Percentiles rank a stretch among this genome's conserved stretches.
These are phyloP conservation scores for Caligus rogercresseyi DNA, from an alignment of 1,140 invertebrate genomes.

Conservation along the genomic window DNA sequence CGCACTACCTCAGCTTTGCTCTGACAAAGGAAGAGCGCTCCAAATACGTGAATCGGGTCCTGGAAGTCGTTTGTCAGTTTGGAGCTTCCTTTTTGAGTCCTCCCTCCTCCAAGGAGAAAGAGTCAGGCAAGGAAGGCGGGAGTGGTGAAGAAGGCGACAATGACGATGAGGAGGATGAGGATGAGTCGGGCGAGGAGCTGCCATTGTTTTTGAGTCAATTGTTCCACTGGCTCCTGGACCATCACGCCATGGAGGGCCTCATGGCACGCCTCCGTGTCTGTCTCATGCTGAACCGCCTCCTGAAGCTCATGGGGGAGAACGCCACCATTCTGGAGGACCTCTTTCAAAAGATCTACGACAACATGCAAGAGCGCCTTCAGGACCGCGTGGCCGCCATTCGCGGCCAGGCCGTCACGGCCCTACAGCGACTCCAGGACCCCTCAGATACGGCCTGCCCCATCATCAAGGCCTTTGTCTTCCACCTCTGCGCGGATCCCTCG, in stretches of 20 bases:
- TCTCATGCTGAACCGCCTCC: conserved; percentile 49
- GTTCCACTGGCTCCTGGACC: conserved; percentile 26
- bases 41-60: not conserved
- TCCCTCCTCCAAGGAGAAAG: not conserved
- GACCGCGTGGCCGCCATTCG: conserved; percentile 53
- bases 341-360: conserved; percentile 47
- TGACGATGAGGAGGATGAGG: conserved; percentile 12
- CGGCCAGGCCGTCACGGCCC: conserved; percentile 54
- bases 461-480: conserved; percentile 54
- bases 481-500: conserved; percentile 53
- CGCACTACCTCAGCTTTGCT: not conserved
- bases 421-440: conserved; percentile 60
- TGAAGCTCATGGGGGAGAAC: conserved; percentile 51
- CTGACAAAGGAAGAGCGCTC: conserved; percentile 1
- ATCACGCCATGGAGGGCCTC: conserved; percentile 39
- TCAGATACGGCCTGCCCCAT: conserved; percentile 51
- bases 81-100: not conserved
- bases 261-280: conserved; percentile 51
- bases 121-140: not conserved
- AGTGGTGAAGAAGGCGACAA: not conserved
- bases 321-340: conserved; percentile 54
- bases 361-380: conserved; percentile 46
- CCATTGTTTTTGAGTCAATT: conserved; percentile 21
- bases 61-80: conserved; percentile 13
- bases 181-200: conserved; percentile 19